phyloP scores from a whole-genome alignment of 2,888 invertebrate species.

The Ophion slaviceki region DNA sequence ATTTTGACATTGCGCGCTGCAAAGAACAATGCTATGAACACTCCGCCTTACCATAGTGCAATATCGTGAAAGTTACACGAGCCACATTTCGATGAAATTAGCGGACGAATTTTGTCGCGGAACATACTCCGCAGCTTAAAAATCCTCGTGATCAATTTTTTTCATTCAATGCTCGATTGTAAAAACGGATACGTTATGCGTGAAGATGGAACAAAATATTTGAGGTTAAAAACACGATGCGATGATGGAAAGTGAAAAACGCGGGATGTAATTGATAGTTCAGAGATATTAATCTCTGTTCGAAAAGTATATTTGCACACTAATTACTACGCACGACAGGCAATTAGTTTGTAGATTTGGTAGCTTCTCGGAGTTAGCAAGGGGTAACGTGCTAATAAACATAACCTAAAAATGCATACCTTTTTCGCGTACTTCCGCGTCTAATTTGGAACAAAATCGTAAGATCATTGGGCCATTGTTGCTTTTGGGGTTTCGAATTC shows the following conservation, averaged over 20 bases:
- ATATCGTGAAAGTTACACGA: too few species aligned
- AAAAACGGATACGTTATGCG: too few species aligned
- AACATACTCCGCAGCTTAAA: background rate
- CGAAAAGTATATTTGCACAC: background rate
- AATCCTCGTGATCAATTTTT: too few species aligned
- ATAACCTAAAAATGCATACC: slow-evolving; percentile 28
- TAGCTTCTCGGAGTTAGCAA: background rate
- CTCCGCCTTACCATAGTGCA: too few species aligned
- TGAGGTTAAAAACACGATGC: background rate
- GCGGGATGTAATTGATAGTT: background rate
- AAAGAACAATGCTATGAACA: background rate
- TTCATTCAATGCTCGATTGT: too few species aligned
- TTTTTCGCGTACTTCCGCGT: background rate
- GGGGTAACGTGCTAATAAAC: background rate
- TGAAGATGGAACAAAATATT: background rate
- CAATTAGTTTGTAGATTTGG: background rate
- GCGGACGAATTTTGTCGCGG: too few species aligned
- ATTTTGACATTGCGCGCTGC: slow-evolving; percentile 79
- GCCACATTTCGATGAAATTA: too few species aligned
- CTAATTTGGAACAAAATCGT: background rate
- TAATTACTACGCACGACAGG: background rate
- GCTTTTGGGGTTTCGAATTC: background rate
- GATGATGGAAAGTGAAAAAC: background rate
- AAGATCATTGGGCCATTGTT: background rate
- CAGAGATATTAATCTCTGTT: background rate